Evolutionary conservation across 2,797 vertebrate species (phyloP), one percentile per base, ranked within the genome.

Genomic region (Remorina albescens): DNA sequence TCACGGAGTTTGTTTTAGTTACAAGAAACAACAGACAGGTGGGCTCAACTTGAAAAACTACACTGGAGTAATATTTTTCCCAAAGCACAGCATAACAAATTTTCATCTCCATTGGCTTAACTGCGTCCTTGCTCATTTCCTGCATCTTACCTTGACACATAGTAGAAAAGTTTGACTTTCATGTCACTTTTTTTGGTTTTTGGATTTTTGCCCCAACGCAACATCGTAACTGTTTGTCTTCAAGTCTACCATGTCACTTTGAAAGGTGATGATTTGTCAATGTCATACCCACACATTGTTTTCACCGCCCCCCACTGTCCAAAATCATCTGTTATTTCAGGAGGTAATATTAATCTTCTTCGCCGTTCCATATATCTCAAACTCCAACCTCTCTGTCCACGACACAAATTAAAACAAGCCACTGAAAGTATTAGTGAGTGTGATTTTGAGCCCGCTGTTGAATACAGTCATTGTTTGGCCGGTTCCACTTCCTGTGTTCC

Each of bases 401-500:
- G 54, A 12, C 21, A 18, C 4, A 25, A 23, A 34, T 60, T 71
- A 51, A 63, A 83, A 55, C 74, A 76, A 82, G 65, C 64, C 39
- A 19, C 70, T 58, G 9, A 28, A 70, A 60, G 6, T 54, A 67
- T 60, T 69, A 76, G 57, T 44, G 6, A 56, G 19, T 70, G 41
- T 51, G 37, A 60, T 57, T 78, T 66, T 61, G 70, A 85, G 75
- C 78, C 83, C 74, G 78, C 47, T 32, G 49, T 61, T 64, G 62
- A 80, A 74, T 72, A 50, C 47, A 50, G 41, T 67, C 28, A 23
- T 21, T 41, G 47, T 65, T 83, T 44, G 26, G 51, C 63, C 53
- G 67, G 47, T 60, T 80, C 36, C 78, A 82, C 68, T 36, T 57
- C 66, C 65, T 59, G 58, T 76, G 76, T 81, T 71, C 65, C 84